These are phyloP conservation scores for Heliopora coerulea DNA, from an alignment of 92 coral and sea anemone species.

Conservation along the genomic window DNA sequence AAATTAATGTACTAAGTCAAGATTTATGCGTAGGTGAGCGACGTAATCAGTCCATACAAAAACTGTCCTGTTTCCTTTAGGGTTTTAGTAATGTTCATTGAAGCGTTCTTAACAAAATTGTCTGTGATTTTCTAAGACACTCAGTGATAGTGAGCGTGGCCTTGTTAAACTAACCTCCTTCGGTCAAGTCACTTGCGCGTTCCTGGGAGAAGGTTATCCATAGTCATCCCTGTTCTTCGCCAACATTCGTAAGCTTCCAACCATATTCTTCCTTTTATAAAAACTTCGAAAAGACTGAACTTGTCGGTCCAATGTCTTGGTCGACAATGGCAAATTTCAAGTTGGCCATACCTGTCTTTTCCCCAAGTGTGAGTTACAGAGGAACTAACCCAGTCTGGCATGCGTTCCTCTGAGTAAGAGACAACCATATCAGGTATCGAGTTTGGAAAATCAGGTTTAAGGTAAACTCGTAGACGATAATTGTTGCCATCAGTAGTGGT, in stretches of 20 bases:
- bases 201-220: slow-evolving; percentile 33
- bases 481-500: slow-evolving; percentile 57
- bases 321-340: slow-evolving; percentile 40
- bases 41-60: no score
- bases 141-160: no score
- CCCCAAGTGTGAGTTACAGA: slow-evolving; percentile 43
- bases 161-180: no score
- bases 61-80: no score
- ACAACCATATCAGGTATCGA: slow-evolving; percentile 71
- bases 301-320: slow-evolving; percentile 26
- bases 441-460: slow-evolving; percentile 74
- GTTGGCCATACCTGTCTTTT: slow-evolving; percentile 31
- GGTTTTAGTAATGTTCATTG: no score
- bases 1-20: no score
- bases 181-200: no score
- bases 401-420: not conserved
- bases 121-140: no score
- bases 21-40: no score
- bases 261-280: slow-evolving; percentile 48
- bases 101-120: no score
- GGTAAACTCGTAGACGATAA: slow-evolving; percentile 60
- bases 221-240: slow-evolving; percentile 29
- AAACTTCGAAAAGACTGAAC: slow-evolving; percentile 29
- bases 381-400: slow-evolving; percentile 49
- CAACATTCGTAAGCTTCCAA: slow-evolving; percentile 46